phyloP scores from a whole-genome alignment of 2,113 vertebrate genomes.

The Varanus salvator region DNA sequence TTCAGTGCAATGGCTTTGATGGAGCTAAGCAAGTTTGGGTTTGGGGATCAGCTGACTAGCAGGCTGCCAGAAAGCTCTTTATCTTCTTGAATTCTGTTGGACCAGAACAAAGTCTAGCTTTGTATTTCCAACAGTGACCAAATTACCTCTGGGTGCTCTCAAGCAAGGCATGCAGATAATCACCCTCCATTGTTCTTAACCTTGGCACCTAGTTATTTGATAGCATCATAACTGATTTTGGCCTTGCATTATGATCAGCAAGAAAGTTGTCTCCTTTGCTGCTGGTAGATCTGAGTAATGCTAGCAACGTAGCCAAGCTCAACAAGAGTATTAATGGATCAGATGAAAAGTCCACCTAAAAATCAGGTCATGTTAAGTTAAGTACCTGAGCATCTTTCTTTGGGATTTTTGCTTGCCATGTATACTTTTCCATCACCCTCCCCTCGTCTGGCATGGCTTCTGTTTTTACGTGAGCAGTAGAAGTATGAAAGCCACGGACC shows the following conservation, averaged over 20 bases:
- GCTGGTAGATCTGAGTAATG: constrained; percentile 1
- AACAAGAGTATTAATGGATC: constrained; percentile 19
- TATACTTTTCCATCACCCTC: constrained; percentile 12
- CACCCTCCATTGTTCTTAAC: not conserved
- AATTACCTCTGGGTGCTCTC: not conserved
- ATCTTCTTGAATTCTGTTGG: not conserved
- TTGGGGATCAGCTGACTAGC: not conserved
- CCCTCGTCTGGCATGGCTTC: constrained; percentile 45
- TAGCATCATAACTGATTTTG: not conserved
- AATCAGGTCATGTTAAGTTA: constrained; percentile 22
- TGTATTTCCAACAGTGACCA: not conserved
- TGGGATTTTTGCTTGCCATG: not conserved
- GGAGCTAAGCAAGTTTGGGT: too few relatives aligned
- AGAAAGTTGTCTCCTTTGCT: not conserved
- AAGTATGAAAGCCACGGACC: constrained; percentile 70
- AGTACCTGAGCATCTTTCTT: constrained; percentile 8
- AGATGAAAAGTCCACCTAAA: not conserved
- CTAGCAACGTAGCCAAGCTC: constrained; percentile 1
- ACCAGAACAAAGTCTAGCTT: not conserved
- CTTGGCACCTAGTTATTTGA: not conserved
- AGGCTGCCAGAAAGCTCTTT: not conserved
- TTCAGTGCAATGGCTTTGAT: too few relatives aligned
- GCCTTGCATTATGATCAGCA: not conserved
- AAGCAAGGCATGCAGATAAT: not conserved
- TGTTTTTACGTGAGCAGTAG: constrained; percentile 71